Percentiles rank a stretch among this genome's conserved stretches.
phyloP scores from a whole-genome alignment of 2,888 invertebrate species.

The Willowsia nigromaculata region DNA sequence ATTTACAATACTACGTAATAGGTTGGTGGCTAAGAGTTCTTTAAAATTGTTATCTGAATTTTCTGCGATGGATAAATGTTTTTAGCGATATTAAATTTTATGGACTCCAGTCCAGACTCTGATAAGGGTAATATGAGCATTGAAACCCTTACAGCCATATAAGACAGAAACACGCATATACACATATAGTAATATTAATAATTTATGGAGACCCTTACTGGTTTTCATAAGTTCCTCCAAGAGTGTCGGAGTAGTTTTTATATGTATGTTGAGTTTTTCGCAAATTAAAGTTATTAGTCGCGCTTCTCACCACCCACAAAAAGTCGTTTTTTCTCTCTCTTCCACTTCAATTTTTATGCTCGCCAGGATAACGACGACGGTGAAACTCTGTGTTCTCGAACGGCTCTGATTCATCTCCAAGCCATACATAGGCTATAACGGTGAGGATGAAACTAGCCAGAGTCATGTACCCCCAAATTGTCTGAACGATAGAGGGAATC shows the following conservation, averaged over 20 bases:
- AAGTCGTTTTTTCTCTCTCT: neutral
- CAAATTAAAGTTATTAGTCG: neutral
- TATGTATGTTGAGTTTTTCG: neutral
- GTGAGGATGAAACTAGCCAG: neutral
- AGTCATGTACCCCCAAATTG: neutral
- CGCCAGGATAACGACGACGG: conserved; percentile 2
- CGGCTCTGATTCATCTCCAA: conserved; percentile 2
- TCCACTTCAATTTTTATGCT: neutral
- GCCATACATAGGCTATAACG: neutral
- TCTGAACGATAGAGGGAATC: neutral
- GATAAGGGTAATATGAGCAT: too few relatives aligned
- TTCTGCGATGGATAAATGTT: too few relatives aligned
- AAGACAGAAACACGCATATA: neutral
- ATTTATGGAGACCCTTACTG: conserved; percentile 45
- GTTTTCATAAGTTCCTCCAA: conserved; percentile 43
- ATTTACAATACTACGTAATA: too few relatives aligned
- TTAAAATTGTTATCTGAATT: too few relatives aligned
- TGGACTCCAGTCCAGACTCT: too few relatives aligned
- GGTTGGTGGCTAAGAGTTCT: too few relatives aligned
- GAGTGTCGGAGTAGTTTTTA: neutral
- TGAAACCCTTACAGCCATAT: too few relatives aligned
- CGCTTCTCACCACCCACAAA: neutral
- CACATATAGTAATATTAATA: neutral
- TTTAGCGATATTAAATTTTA: too few relatives aligned
- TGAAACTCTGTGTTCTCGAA: neutral